phyloP scores from a whole-genome alignment of 2,888 invertebrate genomes.

The Sarcophaga variegata region DNA sequence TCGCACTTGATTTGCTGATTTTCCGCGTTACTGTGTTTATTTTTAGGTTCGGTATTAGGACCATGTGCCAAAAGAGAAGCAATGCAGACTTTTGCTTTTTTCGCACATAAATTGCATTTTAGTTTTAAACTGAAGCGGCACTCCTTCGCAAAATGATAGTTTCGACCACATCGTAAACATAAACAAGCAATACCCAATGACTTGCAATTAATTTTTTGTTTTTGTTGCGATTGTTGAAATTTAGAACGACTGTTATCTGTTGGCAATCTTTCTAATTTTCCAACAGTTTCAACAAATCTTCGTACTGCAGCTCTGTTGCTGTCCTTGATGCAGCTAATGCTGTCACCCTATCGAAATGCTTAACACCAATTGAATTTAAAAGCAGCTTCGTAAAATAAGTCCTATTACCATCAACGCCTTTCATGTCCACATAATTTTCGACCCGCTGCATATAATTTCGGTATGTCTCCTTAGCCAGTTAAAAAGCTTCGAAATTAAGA shows the following conservation, averaged over 20 bases:
- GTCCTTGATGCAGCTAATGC: neutral
- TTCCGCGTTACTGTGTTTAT: no score
- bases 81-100: no score
- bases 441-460: neutral
- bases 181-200: no score
- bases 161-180: no score
- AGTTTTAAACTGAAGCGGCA: no score
- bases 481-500: slow-evolving; percentile 46
- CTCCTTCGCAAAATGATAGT: no score
- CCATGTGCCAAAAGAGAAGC: no score
- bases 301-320: slow-evolving; percentile 24
- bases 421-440: slow-evolving; percentile 45
- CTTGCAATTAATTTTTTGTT: slow-evolving; percentile 8
- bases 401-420: slow-evolving; percentile 38
- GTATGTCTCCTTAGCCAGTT: slow-evolving; percentile 39
- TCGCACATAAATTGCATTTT: no score
- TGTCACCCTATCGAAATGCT: slow-evolving; percentile 35
- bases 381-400: neutral
- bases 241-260: no score
- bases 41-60: no score
- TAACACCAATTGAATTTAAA: slow-evolving; percentile 48
- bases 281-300: slow-evolving; percentile 10
- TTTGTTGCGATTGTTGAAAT: slow-evolving; percentile 25
- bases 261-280: slow-evolving; percentile 15
- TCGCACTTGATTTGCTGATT: no score